These are phyloP conservation scores for Ivindomyrus marchei DNA, from an alignment of 2,113 vertebrate species.

Conservation along the genomic window DNA sequence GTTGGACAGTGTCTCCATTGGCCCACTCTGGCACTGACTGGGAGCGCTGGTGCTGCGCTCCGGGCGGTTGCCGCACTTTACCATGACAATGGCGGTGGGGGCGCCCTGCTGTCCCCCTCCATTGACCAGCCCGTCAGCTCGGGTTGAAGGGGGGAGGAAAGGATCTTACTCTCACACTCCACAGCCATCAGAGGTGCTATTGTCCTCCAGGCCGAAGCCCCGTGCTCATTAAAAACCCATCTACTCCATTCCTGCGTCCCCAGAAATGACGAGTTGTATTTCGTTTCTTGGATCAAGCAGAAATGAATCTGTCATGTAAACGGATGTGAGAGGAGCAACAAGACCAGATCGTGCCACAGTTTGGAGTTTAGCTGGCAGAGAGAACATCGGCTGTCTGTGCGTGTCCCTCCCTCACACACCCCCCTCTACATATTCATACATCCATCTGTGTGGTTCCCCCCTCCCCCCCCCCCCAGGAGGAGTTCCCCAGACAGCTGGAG, in stretches of 20 bases:
- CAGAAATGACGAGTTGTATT: not conserved
- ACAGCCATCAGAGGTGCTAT: not conserved
- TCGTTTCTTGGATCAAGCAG: not conserved
- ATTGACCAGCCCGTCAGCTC: not conserved
- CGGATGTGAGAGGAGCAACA: not conserved
- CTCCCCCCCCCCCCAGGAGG: not conserved
- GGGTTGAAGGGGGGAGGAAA: not conserved
- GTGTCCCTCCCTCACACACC: not conserved
- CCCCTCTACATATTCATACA: not conserved
- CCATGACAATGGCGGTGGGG: conserved; percentile 21
- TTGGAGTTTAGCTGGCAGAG: not conserved
- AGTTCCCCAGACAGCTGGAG: conserved; percentile 14
- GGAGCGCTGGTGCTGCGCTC: not conserved
- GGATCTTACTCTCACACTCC: not conserved
- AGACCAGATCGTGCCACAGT: not conserved
- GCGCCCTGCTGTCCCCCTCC: not conserved
- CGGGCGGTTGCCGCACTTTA: not conserved
- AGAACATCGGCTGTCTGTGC: not conserved
- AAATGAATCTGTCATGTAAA: not conserved
- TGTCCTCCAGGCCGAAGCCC: not conserved
- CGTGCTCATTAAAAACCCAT: not conserved
- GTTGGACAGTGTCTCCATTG: not conserved
- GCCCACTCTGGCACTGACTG: not conserved
- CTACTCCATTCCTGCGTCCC: not conserved
- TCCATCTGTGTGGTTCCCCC: not conserved